Evolutionary conservation across 2,888 invertebrate genomes (phyloP).

Genomic region (Phalera bucephala): DNA sequence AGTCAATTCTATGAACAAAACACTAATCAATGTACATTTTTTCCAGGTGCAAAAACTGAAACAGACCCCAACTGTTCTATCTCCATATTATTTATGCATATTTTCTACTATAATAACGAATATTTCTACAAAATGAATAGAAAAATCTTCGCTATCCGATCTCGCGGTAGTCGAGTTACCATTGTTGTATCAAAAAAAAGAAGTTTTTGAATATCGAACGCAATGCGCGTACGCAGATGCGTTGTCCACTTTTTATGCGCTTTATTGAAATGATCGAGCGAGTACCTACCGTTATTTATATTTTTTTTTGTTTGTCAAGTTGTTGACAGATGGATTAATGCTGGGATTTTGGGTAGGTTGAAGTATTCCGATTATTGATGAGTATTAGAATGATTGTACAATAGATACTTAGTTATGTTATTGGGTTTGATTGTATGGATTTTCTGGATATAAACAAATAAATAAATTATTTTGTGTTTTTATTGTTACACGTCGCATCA

Average conservation of each 20-base stretch:
- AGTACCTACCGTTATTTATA: conserved; percentile 57
- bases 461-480: too few species aligned
- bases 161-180: conserved; percentile 60
- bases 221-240: conserved; percentile 66
- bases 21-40: too few species aligned
- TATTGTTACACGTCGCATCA: too few species aligned
- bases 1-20: too few species aligned
- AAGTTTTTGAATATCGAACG: conserved; percentile 65
- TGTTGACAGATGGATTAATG: conserved; percentile 50
- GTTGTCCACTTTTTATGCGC: conserved; percentile 66
- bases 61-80: too few species aligned
- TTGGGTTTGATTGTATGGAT: too few species aligned
- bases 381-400: too few species aligned
- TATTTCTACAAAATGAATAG: conserved; percentile 19
- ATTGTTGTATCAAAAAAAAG: conserved; percentile 52
- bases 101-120: conserved; percentile 1
- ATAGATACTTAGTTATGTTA: too few species aligned
- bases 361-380: conserved; percentile 24
- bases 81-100: too few species aligned
- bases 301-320: conserved; percentile 42
- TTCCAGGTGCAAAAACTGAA: too few species aligned
- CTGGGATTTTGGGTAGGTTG: conserved; percentile 4
- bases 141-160: conserved; percentile 50
- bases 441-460: too few species aligned
- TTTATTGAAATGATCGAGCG: conserved; percentile 59